Base-by-base conservation (phyloP, 2,113 vertebrate genomes). In the Vulpes lagopus region DNA sequence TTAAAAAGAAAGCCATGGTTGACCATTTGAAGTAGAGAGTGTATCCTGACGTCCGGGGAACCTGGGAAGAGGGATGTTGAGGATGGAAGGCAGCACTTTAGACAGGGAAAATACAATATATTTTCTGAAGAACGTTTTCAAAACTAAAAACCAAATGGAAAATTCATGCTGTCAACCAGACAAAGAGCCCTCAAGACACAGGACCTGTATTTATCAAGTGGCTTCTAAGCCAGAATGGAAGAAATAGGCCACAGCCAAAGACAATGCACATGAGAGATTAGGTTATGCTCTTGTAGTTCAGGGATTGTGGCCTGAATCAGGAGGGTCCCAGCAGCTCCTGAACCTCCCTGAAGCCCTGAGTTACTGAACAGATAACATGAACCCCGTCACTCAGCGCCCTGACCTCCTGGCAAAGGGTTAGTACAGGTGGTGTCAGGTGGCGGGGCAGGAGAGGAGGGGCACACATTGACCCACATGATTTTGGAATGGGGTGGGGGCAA, bases 321-420 rank as follows among this genome's bases (percentile, higher is more conserved):
- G 23, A 51, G 73, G 73, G 23, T 27, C 73, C 23, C 12, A 76
- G 43, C 3, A 0, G 38, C 43, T 51, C 43, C 73, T 15, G 38
- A 23, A 9, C 7, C 14, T 51, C 27, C 76, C 49, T 53, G 27
- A 32, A 20, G 27, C 25, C 25, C n/a, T n/a, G 55, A 0, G 1
- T 16, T 20, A 5, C 43, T 16, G 3, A 49, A 8, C 43, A 43
- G 69, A 3, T 3, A 20, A 23, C 0, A 0, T 0, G 16, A 22
- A 49, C 49, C 3, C 15, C 1, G 1, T 5, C 35, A 2, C 65
- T 84, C 64, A 19, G 74, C 0, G 0, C 15, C 27, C 49, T 6
- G 9, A 1, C 8, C 27, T 2, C 1, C 17, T 2, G 11, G 25
- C 27, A 12, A 15, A 57, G 71, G 55, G 16, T 0, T 0, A 23